Conservation (phyloP, 2,797 vertebrate genomes). For the Cossypha caffra region DNA sequence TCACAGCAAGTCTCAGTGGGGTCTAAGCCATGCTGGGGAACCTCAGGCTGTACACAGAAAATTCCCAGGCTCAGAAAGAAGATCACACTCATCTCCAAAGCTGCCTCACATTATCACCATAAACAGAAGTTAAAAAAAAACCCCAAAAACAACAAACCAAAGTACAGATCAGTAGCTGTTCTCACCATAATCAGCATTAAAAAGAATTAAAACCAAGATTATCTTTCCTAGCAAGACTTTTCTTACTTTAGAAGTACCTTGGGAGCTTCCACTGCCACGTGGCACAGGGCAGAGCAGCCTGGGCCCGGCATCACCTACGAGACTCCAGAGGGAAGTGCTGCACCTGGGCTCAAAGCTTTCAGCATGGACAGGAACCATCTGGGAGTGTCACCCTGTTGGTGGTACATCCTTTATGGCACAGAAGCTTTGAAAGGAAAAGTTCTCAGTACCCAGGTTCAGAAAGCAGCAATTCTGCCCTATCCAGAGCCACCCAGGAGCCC, state of each 20-base stretch:
- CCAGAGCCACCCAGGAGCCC: not conserved
- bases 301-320: not conserved
- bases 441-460: not conserved
- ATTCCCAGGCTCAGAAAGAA: not conserved
- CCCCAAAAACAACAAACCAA: not conserved
- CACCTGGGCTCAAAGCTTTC: not conserved
- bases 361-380: not conserved
- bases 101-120: not conserved
- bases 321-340: not conserved
- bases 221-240: not conserved
- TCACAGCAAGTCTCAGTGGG: not conserved
- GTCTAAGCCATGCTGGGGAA: accelerated
- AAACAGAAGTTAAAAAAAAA: not conserved
- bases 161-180: not conserved
- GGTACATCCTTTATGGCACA: not conserved
- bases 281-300: accelerated
- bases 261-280: accelerated
- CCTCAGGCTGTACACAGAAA: not conserved
- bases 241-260: not conserved
- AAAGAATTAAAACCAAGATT: not conserved
- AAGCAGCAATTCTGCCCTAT: not conserved
- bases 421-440: not conserved
- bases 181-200: not conserved
- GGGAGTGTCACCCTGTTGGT: accelerated
- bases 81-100: not conserved